Evolutionary conservation across 1,140 invertebrate species (phyloP).

Genomic region (Euwallacea fornicatus): DNA sequence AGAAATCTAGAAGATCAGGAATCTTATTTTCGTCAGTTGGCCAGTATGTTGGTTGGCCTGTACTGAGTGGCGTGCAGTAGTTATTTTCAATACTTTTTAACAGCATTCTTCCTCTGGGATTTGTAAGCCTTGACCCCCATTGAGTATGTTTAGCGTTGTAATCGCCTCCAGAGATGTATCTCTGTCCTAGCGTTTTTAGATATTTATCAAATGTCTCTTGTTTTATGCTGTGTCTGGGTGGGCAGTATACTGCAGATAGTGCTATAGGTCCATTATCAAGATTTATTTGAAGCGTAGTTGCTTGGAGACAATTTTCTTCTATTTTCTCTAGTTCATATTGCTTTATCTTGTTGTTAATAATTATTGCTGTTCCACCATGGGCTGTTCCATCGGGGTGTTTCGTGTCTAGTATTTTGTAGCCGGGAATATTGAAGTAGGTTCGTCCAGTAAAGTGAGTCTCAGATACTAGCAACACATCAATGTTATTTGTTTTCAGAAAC

Average conservation of each 20-base stretch:
- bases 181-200: slow-evolving; percentile 47
- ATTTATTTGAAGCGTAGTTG: slow-evolving; percentile 44
- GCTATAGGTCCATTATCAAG: slow-evolving; percentile 35
- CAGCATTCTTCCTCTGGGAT: slow-evolving; percentile 46
- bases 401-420: slow-evolving; percentile 1
- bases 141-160: slow-evolving; percentile 53
- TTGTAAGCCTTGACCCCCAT: slow-evolving; percentile 52
- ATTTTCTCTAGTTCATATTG: background rate
- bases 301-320: slow-evolving; percentile 36
- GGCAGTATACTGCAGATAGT: slow-evolving; percentile 49
- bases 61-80: slow-evolving; percentile 41
- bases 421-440: slow-evolving; percentile 8
- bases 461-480: slow-evolving; percentile 1
- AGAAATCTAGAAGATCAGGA: slow-evolving; percentile 39
- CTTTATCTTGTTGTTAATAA: slow-evolving; percentile 1
- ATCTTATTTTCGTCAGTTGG: slow-evolving; percentile 49
- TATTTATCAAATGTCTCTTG: slow-evolving; percentile 41
- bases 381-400: slow-evolving; percentile 12
- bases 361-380: background rate
- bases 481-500: too few species aligned
- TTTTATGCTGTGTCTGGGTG: slow-evolving; percentile 45
- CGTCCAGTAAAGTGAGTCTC: slow-evolving; percentile 8
- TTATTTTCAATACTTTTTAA: slow-evolving; percentile 42
- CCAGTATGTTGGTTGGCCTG: slow-evolving; percentile 53
- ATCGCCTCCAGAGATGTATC: slow-evolving; percentile 52